Evolutionary conservation across 2,888 invertebrate species (phyloP).

Genomic region (Pecten maximus): DNA sequence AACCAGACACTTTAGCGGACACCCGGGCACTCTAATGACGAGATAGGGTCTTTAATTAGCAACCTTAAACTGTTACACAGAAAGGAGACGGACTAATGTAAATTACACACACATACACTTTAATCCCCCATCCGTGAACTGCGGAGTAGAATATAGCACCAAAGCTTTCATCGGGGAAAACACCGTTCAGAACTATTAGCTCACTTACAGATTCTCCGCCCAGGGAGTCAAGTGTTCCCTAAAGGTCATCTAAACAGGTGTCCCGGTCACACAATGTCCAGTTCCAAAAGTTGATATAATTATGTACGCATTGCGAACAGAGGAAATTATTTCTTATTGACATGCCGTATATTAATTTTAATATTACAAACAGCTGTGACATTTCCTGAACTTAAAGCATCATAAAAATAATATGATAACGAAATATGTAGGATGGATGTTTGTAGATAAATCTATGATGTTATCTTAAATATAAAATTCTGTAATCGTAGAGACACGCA

Average conservation of each 20-base stretch:
- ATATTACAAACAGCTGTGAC: not conserved
- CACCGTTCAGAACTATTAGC: not conserved
- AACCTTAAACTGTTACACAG: not conserved
- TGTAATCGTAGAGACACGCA: not conserved
- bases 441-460: not conserved
- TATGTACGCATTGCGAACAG: not conserved
- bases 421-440: not conserved
- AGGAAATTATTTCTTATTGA: not conserved
- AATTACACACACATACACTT: not conserved
- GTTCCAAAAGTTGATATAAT: not conserved
- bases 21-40: not conserved
- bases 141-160: slow-evolving; percentile 7
- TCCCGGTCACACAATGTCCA: not conserved
- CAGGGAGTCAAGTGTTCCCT: not conserved
- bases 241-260: not conserved
- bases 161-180: not conserved
- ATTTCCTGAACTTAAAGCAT: not conserved
- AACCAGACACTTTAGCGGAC: not conserved
- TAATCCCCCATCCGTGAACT: not conserved
- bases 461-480: not conserved
- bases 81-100: not conserved
- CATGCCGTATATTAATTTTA: not conserved
- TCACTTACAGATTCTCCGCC: not conserved
- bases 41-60: slow-evolving; percentile 5
- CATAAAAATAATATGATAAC: not conserved